Evolutionary conservation across 2,797 vertebrate genomes (phyloP).

Genomic region (Scyliorhinus canicula): DNA sequence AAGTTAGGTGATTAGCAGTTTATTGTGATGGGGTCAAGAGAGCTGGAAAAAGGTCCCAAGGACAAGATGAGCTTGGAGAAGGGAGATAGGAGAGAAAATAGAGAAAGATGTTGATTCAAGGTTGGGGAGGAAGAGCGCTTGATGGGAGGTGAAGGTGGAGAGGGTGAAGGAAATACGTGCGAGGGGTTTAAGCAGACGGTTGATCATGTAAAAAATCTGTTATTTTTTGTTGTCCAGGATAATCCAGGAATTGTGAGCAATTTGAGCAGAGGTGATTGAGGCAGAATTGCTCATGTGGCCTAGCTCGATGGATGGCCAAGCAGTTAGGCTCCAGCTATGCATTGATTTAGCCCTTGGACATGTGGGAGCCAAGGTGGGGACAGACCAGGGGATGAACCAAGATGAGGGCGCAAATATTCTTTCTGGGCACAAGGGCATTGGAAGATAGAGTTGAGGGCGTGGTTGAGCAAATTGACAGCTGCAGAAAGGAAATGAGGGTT

Average conservation of each 20-base stretch:
- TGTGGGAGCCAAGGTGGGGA: background rate
- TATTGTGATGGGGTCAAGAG: background rate
- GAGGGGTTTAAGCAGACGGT: background rate
- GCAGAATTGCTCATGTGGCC: background rate
- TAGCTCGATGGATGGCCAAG: background rate
- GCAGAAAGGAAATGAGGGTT: background rate
- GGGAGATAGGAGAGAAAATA: background rate
- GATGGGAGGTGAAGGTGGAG: background rate
- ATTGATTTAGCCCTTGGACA: background rate
- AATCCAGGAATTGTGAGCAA: background rate
- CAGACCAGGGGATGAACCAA: background rate
- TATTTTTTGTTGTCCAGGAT: background rate
- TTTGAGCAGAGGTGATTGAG: background rate
- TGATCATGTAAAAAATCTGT: background rate
- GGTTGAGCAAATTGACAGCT: background rate
- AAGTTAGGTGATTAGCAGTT: background rate
- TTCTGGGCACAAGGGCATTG: background rate
- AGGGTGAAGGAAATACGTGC: background rate
- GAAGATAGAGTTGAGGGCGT: background rate
- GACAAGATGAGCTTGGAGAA: background rate
- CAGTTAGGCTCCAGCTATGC: background rate
- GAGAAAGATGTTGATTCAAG: background rate
- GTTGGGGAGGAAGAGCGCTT: background rate
- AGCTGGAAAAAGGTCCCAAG: background rate
- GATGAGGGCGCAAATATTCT: background rate